Evolutionary conservation across 2,888 invertebrate genomes (phyloP).

Genomic region (Iselma pallidipennis): DNA sequence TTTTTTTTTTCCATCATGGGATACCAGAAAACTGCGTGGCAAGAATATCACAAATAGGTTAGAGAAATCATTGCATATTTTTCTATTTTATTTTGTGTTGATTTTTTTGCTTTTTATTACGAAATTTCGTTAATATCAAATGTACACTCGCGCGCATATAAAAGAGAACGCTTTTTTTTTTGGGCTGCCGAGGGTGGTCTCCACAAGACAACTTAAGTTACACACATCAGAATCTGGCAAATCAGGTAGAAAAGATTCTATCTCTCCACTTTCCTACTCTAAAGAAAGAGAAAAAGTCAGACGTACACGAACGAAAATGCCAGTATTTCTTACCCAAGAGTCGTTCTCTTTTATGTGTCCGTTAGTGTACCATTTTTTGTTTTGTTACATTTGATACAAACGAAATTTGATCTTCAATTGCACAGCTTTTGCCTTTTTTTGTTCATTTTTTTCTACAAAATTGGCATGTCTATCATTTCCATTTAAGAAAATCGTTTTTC

Average conservation of each 20-base stretch:
- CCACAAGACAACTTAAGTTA: no score
- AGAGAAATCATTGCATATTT: slow-evolving; percentile 59
- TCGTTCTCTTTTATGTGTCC: no score
- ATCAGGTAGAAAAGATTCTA: no score
- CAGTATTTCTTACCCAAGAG: no score
- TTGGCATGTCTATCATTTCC: neutral
- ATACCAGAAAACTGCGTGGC: slow-evolving; percentile 76
- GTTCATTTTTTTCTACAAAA: neutral
- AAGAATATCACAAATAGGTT: slow-evolving; percentile 75
- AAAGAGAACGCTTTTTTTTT: no score
- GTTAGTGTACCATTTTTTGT: no score
- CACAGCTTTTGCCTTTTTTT: neutral
- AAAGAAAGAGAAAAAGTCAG: no score
- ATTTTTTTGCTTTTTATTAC: slow-evolving; percentile 12
- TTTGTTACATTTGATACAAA: neutral
- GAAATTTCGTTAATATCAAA: neutral
- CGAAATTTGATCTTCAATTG: neutral
- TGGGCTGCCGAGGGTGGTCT: no score
- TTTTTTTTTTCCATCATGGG: slow-evolving; percentile 58
- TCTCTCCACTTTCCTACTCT: no score
- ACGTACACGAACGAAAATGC: no score
- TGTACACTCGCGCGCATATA: no score
- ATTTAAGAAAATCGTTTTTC: neutral
- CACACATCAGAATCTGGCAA: no score
- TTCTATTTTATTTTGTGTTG: slow-evolving; percentile 35